Conservation (phyloP, 2,888 invertebrate species). For the Aspidapion aeneum region DNA sequence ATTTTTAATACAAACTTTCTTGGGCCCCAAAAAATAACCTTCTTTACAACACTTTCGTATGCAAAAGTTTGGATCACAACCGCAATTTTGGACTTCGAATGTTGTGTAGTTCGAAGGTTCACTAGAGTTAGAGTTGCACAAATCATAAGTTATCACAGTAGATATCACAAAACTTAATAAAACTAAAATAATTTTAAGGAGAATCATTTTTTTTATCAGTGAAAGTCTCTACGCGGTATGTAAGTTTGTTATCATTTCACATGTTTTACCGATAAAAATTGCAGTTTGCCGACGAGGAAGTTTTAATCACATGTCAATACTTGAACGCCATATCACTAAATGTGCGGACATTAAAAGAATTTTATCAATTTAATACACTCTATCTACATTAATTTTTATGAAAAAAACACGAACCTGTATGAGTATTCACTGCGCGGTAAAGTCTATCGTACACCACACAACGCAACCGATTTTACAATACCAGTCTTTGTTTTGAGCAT, state of each 20-base stretch:
- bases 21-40: constrained; percentile 22
- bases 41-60: constrained; percentile 31
- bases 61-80: constrained; percentile 22
- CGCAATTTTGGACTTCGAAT: constrained; percentile 18
- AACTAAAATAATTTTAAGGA: background rate
- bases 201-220: background rate
- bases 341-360: background rate
- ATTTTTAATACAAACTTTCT: constrained; percentile 19
- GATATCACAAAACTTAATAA: background rate
- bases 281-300: background rate
- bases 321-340: background rate
- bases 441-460: background rate
- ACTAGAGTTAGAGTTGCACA: constrained; percentile 9
- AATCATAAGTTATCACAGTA: constrained; percentile 3
- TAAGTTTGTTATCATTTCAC: background rate
- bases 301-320: background rate
- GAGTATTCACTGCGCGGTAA: background rate
- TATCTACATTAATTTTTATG: background rate
- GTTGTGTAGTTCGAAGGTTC: constrained; percentile 19
- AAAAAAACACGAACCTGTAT: background rate
- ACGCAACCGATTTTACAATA: background rate
- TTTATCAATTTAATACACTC: background rate
- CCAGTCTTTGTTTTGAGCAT: background rate
- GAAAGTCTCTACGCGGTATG: too few relatives aligned
- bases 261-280: background rate